Base-by-base conservation (phyloP, 2,113 vertebrate species). In the Menura novaehollandiae region DNA sequence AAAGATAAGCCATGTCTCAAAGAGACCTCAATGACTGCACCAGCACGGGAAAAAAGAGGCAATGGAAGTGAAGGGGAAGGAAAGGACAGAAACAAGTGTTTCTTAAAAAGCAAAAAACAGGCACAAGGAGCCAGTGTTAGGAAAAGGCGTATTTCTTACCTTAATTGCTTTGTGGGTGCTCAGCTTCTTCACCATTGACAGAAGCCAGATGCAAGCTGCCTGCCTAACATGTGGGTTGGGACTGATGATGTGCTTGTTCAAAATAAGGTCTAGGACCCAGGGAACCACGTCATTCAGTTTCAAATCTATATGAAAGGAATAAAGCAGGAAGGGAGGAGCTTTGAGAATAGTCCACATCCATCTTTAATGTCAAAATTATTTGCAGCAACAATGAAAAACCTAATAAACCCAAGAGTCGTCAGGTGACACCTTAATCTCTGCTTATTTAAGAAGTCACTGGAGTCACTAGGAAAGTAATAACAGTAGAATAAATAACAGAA, bases 201-300 rank as follows among this genome's bases (percentile, higher is more conserved):
- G 98, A 82, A 99, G 98, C 99, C 99, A 99, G 95, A 99, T 98
- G 96, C 99, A 99, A 86, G 99, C 98, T 20, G 99, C 99, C 92
- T 99, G 99, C 22, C 99, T 98, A 87, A 99, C 79, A 2, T 99
- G 99, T 37, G 99, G 99, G 92, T 99, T 99, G 68, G 98, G 98
- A 95, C 99, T 99, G 89, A 98, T 68, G 55, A 99, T 98, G 63
- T 99, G 99, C 85, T 98, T 99, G 86, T 98, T 98, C 96, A 99
- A 98, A 97, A 99, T 98, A 64, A 98, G 91, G 59, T 98, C 99
- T 84, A 99, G 96, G 63, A 99, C 98, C 99, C 99, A 99, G 18
- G 98, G 98, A 64, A 99, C 99, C 67, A 99, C 97, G 2, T 99
- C 99, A 91, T 99, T 99, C 88, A 96, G 98, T 97, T 98, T 99